Percentiles rank a stretch among this genome's conserved stretches.
These are phyloP conservation scores for Drosophila monieri DNA, from an alignment of 2,888 invertebrate species.

Conservation along the genomic window DNA sequence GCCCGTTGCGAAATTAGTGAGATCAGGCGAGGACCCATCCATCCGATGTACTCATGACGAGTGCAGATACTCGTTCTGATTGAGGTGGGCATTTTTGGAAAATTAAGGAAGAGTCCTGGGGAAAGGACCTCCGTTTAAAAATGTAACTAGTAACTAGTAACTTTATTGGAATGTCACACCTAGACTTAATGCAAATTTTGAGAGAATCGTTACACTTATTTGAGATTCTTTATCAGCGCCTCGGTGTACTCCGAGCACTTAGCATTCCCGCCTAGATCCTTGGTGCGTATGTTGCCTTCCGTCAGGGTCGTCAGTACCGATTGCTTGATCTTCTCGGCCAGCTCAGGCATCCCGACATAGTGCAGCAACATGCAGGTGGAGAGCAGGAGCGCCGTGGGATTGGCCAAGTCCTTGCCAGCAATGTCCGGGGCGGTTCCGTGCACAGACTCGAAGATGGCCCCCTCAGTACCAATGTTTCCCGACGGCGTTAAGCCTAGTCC, in stretches of 20 bases:
- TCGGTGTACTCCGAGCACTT: conserved; percentile 98
- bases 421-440: conserved; percentile 99
- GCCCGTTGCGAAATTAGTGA: conserved; percentile 42
- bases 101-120: too few species aligned
- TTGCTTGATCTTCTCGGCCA: conserved; percentile 91
- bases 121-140: neutral
- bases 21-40: conserved; percentile 27
- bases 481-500: conserved; percentile 98
- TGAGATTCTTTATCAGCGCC: conserved; percentile 82
- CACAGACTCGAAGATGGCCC: conserved; percentile 99
- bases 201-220: conserved; percentile 3
- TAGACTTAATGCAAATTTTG: neutral
- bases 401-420: conserved; percentile 98
- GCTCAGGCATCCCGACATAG: conserved; percentile 91
- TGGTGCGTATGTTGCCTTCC: conserved; percentile 93
- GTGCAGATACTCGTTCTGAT: conserved; percentile 15
- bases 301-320: conserved; percentile 93
- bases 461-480: conserved; percentile 98
- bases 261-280: conserved; percentile 96
- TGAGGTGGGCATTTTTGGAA: neutral
- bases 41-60: conserved; percentile 8
- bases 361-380: conserved; percentile 99
- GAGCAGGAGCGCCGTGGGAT: conserved; percentile 97
- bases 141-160: neutral
- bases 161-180: neutral